Percentiles rank a stretch among this genome's conserved stretches.
phyloP scores from a whole-genome alignment of 2,888 invertebrate species.

The Arctia plantaginis region DNA sequence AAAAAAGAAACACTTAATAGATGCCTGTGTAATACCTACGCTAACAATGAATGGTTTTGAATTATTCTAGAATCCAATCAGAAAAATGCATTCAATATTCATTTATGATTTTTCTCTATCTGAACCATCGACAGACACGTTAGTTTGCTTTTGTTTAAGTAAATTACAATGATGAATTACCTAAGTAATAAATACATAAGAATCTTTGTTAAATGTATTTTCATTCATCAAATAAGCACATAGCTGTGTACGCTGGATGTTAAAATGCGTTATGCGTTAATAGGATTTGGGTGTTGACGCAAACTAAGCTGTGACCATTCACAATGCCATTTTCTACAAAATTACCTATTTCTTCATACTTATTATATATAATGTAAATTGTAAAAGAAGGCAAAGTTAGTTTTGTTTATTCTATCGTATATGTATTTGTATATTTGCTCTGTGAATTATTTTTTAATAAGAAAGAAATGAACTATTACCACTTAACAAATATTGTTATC shows the following conservation, averaged over 20 bases:
- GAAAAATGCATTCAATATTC: conserved; percentile 5
- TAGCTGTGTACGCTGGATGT: conserved; percentile 10
- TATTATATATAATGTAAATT: too few species aligned
- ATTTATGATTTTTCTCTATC: neutral
- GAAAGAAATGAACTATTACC: neutral
- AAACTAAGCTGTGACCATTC: conserved; percentile 12
- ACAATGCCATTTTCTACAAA: conserved; percentile 16
- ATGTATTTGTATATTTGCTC: neutral
- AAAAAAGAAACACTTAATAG: too few species aligned
- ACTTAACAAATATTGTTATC: neutral
- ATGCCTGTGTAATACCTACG: neutral
- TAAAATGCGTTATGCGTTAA: conserved; percentile 27
- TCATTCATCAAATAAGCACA: neutral
- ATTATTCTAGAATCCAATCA: conserved; percentile 6
- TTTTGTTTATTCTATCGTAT: neutral
- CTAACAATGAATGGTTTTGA: neutral
- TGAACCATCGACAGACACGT: neutral
- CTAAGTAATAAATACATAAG: neutral
- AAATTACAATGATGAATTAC: neutral
- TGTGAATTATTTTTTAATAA: too few species aligned
- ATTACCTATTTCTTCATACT: conserved; percentile 15
- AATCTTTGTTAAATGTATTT: neutral
- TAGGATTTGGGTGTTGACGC: conserved; percentile 30
- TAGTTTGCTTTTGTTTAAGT: neutral
- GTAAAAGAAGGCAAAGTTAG: neutral